Base-by-base conservation (phyloP, 1,140 invertebrate species). In the Melanaphis sacchari region DNA sequence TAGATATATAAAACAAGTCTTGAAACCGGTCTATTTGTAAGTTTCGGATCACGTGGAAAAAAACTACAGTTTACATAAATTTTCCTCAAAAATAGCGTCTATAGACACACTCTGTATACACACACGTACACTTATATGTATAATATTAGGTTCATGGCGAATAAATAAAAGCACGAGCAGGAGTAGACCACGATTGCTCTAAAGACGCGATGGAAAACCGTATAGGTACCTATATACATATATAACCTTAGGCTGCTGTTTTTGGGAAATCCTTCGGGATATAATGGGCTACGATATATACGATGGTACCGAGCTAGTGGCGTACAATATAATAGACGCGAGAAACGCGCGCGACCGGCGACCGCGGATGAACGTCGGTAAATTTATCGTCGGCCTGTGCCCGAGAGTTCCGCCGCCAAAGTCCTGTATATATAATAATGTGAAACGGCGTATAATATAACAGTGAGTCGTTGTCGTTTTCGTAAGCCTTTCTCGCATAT, bases 371-470 rank as follows among this genome's bases (percentile, higher is more conserved):
- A 89, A 89, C 87, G 87, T 89, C 87, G 8, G 52, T 52, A 59
- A 90, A 92, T 92, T 92, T 82, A 92, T 92, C 46, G 90, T 26
- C 66, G 7, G 66, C 24, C 90, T 91, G 54, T 21, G 26, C 59
- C 43, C 41, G 90, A 76, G 31, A 81, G 31, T 49, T 43, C 41
- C 26, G 31, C 31, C n/a, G n/a, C 24, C 43, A 52, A 59, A 59
- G 38, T 43, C 84, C 7, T 84, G 7, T n/a, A 5, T 26, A 15
- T 43, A 26, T 82, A 40, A 41, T 85, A 41, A 41, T 11, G 40
- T 43, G 9, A 85, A 76, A 76, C 15, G 59, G n/a, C 15, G 59
- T 76, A 76, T 36, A 76, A 76, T 76, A 76, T 76, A 76, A 15
- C 40, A 43, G 41, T 49, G 31, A 9, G 41, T 87, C 26, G 81